Evolutionary conservation across 2,797 vertebrate species (phyloP).

Genomic region (Antennarius maculatus): DNA sequence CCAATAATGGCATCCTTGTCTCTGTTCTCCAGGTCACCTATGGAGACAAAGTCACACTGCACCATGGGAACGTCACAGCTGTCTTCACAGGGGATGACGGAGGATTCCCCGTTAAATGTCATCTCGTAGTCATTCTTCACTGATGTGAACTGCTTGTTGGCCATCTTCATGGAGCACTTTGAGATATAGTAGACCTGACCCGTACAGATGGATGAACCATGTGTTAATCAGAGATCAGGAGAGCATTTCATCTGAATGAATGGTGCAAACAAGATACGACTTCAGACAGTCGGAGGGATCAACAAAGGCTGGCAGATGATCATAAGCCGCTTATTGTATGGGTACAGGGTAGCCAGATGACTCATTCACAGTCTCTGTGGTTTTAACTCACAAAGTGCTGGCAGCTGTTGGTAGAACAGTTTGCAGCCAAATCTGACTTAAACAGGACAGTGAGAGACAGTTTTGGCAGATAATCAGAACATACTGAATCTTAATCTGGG

Average conservation of each 20-base stretch:
- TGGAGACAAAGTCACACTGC: conserved; percentile 91
- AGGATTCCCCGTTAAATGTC: conserved; percentile 86
- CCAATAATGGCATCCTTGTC: conserved; percentile 92
- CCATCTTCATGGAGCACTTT: conserved; percentile 93
- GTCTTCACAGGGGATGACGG: conserved; percentile 92
- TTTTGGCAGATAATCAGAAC: conserved; percentile 34
- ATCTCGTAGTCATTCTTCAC: conserved; percentile 90
- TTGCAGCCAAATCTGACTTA: conserved; percentile 51
- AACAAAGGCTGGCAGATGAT: conserved; percentile 70
- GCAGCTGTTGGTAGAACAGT: conserved; percentile 48
- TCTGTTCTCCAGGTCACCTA: conserved; percentile 87
- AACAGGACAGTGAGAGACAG: conserved; percentile 20
- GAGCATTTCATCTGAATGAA: conserved; percentile 57
- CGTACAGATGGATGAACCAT: conserved; percentile 33
- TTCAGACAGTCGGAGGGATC: conserved; percentile 50
- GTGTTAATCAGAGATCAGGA: conserved; percentile 55
- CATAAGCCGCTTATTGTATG: conserved; percentile 73
- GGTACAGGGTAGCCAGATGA: conserved; percentile 60
- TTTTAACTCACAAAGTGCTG: conserved; percentile 59
- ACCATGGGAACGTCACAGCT: conserved; percentile 88
- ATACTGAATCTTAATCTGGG: conserved; percentile 32
- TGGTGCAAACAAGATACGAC: conserved; percentile 63
- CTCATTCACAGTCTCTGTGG: conserved; percentile 62
- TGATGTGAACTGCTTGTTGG: conserved; percentile 97
- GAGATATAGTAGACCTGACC: conserved; percentile 94